Percentiles rank a stretch among this genome's conserved stretches.
Conservation (phyloP, 53 echinoderm and acorn worm species). For the Paelopatides confundens region DNA sequence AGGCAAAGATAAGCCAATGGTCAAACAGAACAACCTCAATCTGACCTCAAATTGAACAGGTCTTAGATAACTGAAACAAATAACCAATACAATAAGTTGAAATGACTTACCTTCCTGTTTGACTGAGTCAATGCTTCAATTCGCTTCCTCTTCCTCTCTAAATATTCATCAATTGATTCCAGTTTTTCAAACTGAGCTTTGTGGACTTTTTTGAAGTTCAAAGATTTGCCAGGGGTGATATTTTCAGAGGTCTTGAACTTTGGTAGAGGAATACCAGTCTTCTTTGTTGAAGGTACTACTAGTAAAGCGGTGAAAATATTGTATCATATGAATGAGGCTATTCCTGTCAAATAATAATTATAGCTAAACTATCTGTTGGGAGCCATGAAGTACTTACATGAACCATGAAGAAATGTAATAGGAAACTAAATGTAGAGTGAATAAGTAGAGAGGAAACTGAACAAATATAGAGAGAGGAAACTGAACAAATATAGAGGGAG, state of each 20-base stretch:
- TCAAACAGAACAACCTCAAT: no score
- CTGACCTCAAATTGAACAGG: no score
- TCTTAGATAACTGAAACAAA: background rate
- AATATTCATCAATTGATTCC: conserved; percentile 97
- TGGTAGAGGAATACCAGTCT: conserved; percentile 45
- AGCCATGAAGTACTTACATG: no score
- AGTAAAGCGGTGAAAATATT: background rate
- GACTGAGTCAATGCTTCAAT: conserved; percentile 84
- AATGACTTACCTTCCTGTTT: conserved; percentile 59
- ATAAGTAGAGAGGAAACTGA: no score
- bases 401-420: no score
- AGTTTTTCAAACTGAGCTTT: conserved; percentile 81
- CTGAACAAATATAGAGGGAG: no score
- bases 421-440: no score
- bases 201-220: conserved; percentile 86
- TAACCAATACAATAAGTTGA: background rate
- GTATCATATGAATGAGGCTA: no score
- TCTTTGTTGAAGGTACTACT: background rate
- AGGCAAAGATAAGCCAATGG: no score
- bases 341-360: no score
- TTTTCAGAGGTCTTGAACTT: background rate
- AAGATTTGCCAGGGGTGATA: conserved; percentile 23
- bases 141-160: conserved; percentile 89
- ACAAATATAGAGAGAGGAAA: no score
- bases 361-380: no score